These are phyloP conservation scores for Halcyon senegalensis DNA, from an alignment of 2,113 vertebrate genomes.

Conservation along the genomic window DNA sequence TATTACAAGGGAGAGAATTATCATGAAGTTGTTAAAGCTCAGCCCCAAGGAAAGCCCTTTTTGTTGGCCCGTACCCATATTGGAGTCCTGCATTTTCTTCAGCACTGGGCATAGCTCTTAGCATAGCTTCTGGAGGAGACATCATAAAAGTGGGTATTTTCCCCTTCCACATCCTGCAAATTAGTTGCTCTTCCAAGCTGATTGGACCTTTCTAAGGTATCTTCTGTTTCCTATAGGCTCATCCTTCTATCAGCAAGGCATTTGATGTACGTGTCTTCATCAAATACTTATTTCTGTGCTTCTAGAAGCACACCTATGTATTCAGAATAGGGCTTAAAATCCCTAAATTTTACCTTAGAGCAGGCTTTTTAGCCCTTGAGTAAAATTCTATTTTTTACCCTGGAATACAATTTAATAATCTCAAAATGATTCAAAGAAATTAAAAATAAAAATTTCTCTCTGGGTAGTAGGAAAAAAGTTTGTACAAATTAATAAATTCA, in stretches of 20 bases:
- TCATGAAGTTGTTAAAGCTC: not conserved
- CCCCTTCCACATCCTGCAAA: not conserved
- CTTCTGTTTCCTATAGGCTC: not conserved
- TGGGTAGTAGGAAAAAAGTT: not conserved
- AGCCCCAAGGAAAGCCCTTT: not conserved
- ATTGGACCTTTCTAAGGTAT: not conserved
- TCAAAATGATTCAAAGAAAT: not conserved
- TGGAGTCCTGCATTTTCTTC: not conserved
- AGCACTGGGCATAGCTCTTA: not conserved
- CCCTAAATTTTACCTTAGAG: not conserved
- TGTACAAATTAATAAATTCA: not conserved
- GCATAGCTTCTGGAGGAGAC: not conserved
- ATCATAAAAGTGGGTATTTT: not conserved
- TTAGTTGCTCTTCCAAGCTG: not conserved
- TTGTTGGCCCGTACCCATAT: fast-evolving
- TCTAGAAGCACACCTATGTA: not conserved
- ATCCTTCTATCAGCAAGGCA: not conserved
- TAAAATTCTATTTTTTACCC: not conserved
- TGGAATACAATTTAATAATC: not conserved
- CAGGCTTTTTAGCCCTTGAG: not conserved
- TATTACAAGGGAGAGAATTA: not conserved
- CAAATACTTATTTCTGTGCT: not conserved
- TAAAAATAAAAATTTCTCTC: not conserved
- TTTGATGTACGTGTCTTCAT: not conserved
- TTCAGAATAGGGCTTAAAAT: not conserved